These are phyloP conservation scores for Labia minor DNA, from an alignment of 2,888 invertebrate species.

Conservation along the genomic window DNA sequence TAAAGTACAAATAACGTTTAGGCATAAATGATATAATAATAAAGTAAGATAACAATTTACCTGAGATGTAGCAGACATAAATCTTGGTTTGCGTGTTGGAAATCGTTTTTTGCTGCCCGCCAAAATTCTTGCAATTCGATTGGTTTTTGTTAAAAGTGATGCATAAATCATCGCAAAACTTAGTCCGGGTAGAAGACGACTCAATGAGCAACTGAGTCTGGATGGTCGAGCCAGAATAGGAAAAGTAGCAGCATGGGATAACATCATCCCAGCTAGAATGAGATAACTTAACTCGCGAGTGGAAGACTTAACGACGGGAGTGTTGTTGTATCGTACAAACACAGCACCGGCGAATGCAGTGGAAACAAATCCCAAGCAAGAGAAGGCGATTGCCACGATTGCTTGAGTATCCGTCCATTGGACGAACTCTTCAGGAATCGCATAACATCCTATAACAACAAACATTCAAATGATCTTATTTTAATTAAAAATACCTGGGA, in stretches of 20 bases:
- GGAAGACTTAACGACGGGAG: slow-evolving; percentile 62
- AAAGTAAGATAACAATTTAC: too few relatives aligned
- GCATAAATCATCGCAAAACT: slow-evolving; percentile 65
- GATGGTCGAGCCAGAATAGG: slow-evolving; percentile 53
- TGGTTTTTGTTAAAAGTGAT: slow-evolving; percentile 63
- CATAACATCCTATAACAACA: slow-evolving; percentile 46
- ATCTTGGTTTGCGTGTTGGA: slow-evolving; percentile 53
- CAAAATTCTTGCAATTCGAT: slow-evolving; percentile 62
- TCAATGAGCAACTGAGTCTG: slow-evolving; percentile 44
- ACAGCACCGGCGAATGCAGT: slow-evolving; percentile 49
- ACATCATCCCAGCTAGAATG: slow-evolving; percentile 47
- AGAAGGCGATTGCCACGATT: slow-evolving; percentile 48
- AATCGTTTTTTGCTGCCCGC: slow-evolving; percentile 62
- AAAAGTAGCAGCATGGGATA: slow-evolving; percentile 50
- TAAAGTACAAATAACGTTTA: too few relatives aligned
- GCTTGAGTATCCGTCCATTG: slow-evolving; percentile 52
- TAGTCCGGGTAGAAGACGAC: slow-evolving; percentile 49
- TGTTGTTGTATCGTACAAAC: slow-evolving; percentile 56
- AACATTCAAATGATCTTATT: too few relatives aligned
- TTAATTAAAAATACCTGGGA: too few relatives aligned
- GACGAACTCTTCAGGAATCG: slow-evolving; percentile 49
- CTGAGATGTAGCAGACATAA: slow-evolving; percentile 50
- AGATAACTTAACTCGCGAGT: slow-evolving; percentile 57
- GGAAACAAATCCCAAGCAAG: slow-evolving; percentile 49
- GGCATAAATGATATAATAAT: too few relatives aligned